Evolutionary conservation across 1,140 invertebrate species (phyloP), one percentile per base, ranked within the genome.

Genomic region (Ips typographus): DNA sequence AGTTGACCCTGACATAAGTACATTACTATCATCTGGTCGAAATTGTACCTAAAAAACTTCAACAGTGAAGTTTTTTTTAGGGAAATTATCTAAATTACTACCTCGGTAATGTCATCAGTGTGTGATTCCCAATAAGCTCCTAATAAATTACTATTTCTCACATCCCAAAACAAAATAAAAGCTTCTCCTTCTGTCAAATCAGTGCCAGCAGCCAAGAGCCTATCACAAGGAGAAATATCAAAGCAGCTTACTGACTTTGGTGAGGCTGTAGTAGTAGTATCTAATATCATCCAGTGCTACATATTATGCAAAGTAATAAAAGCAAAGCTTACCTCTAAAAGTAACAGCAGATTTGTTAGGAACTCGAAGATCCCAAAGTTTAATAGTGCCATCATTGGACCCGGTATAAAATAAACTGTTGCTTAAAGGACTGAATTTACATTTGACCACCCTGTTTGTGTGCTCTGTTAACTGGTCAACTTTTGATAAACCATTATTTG

Each of bases 51-150:
- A 56, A n/a, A 44, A 53, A 40, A 47, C 44, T 47, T 47, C n/a
- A n/a, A 5, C 1, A 47, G 44, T n/a, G n/a, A 47, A 4, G 4
- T 47, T 5, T 47, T 5, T 22, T 22, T 22, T 55, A 55, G 8
- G 5, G 7, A 8, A 55, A 8, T 55, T 8, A 8, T 22, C 8
- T 55, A 5, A 37, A 1, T 22, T 22, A 42, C 66, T 77, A 90
- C 89, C 78, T 90, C 85, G 41, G 92, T 93, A 6, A 96, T 85
- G 79, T 95, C 93, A 81, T 94, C 92, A 70, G 88, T 87, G 75
- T 95, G 93, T 40, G 89, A 91, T 75, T 95, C 90, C 87, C 89
- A 91, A 79, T 95, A 97, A 5, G 89, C 91, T 2, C 94, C 94
- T 2, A 95, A 79, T 7, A 91, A 80, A 72, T 86, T 85, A 1